These are phyloP conservation scores for Fabriciana adippe DNA, from an alignment of 2,888 invertebrate species.

Conservation along the genomic window DNA sequence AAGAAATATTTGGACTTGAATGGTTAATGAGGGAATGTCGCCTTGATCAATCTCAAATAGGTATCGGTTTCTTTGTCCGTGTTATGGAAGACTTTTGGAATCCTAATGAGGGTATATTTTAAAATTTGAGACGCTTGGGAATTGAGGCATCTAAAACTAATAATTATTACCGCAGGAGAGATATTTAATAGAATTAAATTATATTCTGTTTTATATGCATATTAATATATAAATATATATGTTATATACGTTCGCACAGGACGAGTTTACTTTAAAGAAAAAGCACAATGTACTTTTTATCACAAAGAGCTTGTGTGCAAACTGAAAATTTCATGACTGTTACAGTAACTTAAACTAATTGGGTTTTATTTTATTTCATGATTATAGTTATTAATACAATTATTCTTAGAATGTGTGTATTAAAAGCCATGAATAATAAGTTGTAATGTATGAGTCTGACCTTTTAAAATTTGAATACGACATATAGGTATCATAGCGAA, in stretches of 20 bases:
- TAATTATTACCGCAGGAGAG: neutral
- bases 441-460: no score
- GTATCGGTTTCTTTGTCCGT: slow-evolving; percentile 47
- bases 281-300: no score
- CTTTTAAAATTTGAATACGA: neutral
- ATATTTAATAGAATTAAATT: neutral
- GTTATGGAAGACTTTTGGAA: slow-evolving; percentile 44
- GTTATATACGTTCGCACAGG: no score
- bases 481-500: slow-evolving; percentile 19
- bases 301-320: no score
- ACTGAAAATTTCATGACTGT: no score
- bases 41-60: slow-evolving; percentile 45
- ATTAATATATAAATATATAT: no score
- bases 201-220: no score
- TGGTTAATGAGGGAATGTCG: slow-evolving; percentile 44
- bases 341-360: no score
- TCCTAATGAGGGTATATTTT: slow-evolving; percentile 45
- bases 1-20: slow-evolving; percentile 47
- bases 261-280: no score
- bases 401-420: no score
- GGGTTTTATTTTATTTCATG: neutral
- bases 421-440: neutral
- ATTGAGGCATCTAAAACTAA: neutral
- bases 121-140: slow-evolving; percentile 39
- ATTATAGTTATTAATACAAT: no score